Conservation (phyloP, 2,888 invertebrate genomes). For the Raillietiella orientalis region DNA sequence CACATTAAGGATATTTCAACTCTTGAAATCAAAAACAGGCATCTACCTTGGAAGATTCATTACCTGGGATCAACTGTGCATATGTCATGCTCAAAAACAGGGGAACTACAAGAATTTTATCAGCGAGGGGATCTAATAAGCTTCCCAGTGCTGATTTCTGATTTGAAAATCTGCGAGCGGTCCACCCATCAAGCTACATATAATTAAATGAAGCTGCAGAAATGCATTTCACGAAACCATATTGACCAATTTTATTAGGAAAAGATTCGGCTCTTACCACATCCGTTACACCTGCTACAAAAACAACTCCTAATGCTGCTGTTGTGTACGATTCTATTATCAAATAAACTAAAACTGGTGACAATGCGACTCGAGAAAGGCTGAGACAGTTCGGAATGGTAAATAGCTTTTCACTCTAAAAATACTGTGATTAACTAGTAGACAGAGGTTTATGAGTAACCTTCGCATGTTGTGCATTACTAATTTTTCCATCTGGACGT, state of each 20-base stretch:
- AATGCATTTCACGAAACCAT: conserved; percentile 1
- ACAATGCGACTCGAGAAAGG: conserved; percentile 41
- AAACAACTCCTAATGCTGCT: conserved; percentile 43
- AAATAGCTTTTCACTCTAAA: conserved; percentile 47
- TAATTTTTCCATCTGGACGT: too few species aligned
- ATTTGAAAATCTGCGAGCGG: conserved; percentile 62
- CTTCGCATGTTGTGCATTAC: too few species aligned
- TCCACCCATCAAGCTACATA: conserved; percentile 66
- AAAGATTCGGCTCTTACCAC: too few species aligned
- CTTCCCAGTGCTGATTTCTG: conserved; percentile 81
- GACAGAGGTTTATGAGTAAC: too few species aligned
- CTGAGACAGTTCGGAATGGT: conserved; percentile 82
- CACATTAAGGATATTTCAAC: neutral
- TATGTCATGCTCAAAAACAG: conserved; percentile 59
- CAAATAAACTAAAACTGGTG: conserved; percentile 63
- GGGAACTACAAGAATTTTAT: conserved; percentile 69
- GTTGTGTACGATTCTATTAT: conserved; percentile 45
- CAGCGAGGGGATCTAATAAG: conserved; percentile 83
- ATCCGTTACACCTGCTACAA: conserved; percentile 65
- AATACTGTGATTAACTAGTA: too few species aligned
- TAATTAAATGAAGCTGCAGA: conserved; percentile 1
- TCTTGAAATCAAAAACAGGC: neutral
- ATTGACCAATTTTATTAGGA: too few species aligned
- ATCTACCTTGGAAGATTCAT: conserved; percentile 5
- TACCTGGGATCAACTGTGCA: conserved; percentile 44